Conservation (phyloP, 2,888 invertebrate genomes). For the Mesoligia furuncula region DNA sequence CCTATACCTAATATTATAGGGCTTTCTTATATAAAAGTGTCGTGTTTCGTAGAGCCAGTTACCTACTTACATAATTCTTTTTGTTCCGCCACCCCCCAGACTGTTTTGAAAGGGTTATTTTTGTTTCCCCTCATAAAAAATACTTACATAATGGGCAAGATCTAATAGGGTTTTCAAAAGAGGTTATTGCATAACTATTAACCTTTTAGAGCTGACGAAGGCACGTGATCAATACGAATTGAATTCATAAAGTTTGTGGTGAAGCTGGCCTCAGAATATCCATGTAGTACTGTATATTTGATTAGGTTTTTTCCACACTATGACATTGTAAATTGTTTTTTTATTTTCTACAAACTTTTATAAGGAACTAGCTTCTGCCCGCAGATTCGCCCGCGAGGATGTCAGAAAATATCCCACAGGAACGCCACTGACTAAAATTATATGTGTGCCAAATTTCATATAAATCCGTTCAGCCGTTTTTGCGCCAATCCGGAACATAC, state of each 20-base stretch:
- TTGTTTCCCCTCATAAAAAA: not conserved
- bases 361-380: not conserved
- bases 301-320: not conserved
- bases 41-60: not conserved
- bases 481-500: too few species aligned
- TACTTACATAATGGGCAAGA: not conserved
- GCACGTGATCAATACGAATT: too few species aligned
- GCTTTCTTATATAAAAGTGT: not conserved
- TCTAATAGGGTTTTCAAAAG: not conserved
- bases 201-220: not conserved
- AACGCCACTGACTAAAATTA: not conserved
- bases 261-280: too few species aligned
- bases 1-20: not conserved
- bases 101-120: conserved; percentile 6
- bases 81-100: not conserved
- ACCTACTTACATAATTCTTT: not conserved
- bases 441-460: not conserved
- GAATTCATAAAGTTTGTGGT: too few species aligned
- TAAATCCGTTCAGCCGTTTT: not conserved
- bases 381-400: too few species aligned
- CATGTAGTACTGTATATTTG: not conserved
- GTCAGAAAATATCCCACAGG: not conserved
- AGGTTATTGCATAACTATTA: not conserved
- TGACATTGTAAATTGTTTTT: not conserved
- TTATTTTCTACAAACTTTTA: not conserved